A percentile compares a stretch with the other conserved stretches of the same genome.
phyloP scores from a whole-genome alignment of 2,888 invertebrate species.

The Ypsolopha scabrella region DNA sequence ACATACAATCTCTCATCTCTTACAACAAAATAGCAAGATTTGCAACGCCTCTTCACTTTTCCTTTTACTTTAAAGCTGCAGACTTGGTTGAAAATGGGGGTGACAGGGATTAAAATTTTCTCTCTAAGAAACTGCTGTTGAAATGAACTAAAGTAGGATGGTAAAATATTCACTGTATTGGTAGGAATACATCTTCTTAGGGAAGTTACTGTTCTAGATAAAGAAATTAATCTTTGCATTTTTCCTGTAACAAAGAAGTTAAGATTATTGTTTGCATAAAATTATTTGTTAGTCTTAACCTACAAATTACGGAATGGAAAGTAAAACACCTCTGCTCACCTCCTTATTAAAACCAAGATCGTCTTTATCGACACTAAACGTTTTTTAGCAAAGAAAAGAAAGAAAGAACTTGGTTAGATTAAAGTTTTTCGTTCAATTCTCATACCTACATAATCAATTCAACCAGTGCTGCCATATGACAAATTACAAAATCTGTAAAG shows the following conservation, averaged over 20 bases:
- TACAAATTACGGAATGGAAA: too few relatives aligned
- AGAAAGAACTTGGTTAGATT: too few relatives aligned
- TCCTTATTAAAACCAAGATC: too few relatives aligned
- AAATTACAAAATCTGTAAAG: too few relatives aligned
- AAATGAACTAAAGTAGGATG: constrained; percentile 22
- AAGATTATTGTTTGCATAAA: too few relatives aligned
- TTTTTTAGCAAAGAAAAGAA: too few relatives aligned
- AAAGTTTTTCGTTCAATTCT: too few relatives aligned
- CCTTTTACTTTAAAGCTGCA: constrained; percentile 78
- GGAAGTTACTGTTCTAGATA: constrained; percentile 24
- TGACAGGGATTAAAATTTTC: constrained; percentile 26
- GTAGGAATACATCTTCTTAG: constrained; percentile 15
- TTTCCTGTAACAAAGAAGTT: constrained; percentile 8
- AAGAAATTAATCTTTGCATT: constrained; percentile 35
- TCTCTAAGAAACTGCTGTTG: constrained; percentile 20
- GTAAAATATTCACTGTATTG: constrained; percentile 14
- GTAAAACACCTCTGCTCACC: too few relatives aligned
- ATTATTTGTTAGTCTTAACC: too few relatives aligned
- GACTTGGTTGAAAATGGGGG: constrained; percentile 30
- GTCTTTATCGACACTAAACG: too few relatives aligned
- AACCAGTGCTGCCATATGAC: too few relatives aligned
- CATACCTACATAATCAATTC: too few relatives aligned
- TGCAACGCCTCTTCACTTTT: constrained; percentile 76
- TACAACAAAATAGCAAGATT: constrained; percentile 80
- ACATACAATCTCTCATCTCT: constrained; percentile 77